Evolutionary conservation across 2,113 vertebrate genomes (phyloP).

Genomic region (Neogale vison): DNA sequence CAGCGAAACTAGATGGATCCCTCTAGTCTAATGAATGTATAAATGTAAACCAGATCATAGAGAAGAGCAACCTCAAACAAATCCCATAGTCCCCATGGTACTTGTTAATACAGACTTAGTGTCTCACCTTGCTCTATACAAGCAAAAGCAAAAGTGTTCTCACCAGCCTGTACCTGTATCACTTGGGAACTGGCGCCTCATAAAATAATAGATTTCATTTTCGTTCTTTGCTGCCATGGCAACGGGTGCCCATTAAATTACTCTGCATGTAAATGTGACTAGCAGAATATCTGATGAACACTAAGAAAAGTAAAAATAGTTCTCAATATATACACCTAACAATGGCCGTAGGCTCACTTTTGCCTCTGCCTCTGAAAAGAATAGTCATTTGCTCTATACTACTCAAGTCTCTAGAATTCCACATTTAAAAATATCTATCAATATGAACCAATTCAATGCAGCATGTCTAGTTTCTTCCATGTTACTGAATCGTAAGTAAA

Average conservation of each 20-base stretch:
- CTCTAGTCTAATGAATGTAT: not conserved
- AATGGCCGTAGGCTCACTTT: not conserved
- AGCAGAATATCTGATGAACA: not conserved
- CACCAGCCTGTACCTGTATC: not conserved
- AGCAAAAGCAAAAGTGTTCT: not conserved
- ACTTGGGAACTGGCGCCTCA: not conserved
- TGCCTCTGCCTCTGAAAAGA: not conserved
- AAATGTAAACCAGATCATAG: not conserved
- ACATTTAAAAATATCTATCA: not conserved
- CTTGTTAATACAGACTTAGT: not conserved
- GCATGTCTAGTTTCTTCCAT: not conserved
- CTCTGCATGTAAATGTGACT: not conserved
- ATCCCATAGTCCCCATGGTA: fast-evolving
- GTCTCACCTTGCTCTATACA: not conserved
- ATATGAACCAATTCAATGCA: not conserved
- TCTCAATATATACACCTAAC: not conserved
- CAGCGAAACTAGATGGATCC: not conserved
- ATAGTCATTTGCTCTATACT: not conserved
- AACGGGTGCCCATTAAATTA: conserved; percentile 11
- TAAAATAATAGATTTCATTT: conserved; percentile 37
- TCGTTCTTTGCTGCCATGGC: conserved; percentile 20
- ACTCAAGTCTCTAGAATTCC: not conserved
- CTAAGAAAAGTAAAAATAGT: not conserved
- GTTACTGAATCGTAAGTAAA: not conserved
- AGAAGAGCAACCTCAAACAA: not conserved